Evolutionary conservation across 2,797 vertebrate genomes (phyloP).

Genomic region (Neosalanx taihuensis): DNA sequence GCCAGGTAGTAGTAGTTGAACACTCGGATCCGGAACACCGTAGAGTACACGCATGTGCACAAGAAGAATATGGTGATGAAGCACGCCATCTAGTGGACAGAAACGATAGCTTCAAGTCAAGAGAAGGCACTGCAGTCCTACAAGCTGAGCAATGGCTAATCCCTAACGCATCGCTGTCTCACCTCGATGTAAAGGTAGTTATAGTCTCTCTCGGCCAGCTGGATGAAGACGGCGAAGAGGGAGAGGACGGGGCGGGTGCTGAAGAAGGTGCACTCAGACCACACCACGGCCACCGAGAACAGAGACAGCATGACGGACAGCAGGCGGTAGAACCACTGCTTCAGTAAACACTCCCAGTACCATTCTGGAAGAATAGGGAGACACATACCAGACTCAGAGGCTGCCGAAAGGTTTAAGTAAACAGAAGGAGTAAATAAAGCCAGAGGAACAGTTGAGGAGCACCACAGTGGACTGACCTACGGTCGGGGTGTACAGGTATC

Average conservation of each 20-base stretch:
- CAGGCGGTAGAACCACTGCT: slow-evolving; percentile 85
- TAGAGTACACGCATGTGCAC: slow-evolving; percentile 95
- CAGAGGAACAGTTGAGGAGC: neutral
- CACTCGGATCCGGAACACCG: slow-evolving; percentile 94
- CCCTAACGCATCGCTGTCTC: slow-evolving; percentile 13
- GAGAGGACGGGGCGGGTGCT: slow-evolving; percentile 92
- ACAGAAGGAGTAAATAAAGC: neutral
- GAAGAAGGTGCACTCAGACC: slow-evolving; percentile 99
- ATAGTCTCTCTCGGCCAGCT: slow-evolving; percentile 90
- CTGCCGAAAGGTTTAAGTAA: too few relatives aligned
- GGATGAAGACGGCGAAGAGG: slow-evolving; percentile 93
- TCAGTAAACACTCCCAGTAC: slow-evolving; percentile 96
- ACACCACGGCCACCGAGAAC: slow-evolving; percentile 93
- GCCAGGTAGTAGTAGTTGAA: slow-evolving; percentile 99
- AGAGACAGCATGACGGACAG: slow-evolving; percentile 82
- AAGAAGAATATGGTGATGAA: slow-evolving; percentile 98
- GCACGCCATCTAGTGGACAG: slow-evolving; percentile 87
- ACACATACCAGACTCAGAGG: slow-evolving; percentile 8
- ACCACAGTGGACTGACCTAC: slow-evolving; percentile 74
- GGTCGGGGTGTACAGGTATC: slow-evolving; percentile 85
- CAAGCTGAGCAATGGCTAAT: too few relatives aligned
- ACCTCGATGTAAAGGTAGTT: slow-evolving; percentile 99
- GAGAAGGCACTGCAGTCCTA: too few relatives aligned
- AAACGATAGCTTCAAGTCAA: neutral
- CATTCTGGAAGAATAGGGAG: slow-evolving; percentile 75